A percentile compares a stretch with the other conserved stretches of the same genome.
phyloP scores from a whole-genome alignment of 1,140 invertebrate genomes.

The Camponotus pennsylvanicus region DNA sequence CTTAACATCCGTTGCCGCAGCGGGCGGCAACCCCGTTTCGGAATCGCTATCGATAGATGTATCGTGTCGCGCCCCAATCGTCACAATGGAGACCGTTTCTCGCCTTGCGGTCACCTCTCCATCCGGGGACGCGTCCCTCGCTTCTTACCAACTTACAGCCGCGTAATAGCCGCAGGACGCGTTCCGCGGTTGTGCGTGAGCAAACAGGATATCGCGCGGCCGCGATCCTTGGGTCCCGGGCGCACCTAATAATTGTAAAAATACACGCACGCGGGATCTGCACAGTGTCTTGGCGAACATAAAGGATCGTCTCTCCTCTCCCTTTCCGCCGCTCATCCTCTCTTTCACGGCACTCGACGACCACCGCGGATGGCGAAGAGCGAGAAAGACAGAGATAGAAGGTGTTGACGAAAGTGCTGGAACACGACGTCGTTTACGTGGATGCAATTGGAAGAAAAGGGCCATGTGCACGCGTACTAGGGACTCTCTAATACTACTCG shows the following conservation, averaged over 20 bases:
- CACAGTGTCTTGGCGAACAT: constrained; percentile 21
- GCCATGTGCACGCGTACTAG: constrained; percentile 68
- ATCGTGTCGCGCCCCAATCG: constrained; percentile 63
- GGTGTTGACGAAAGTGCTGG: neutral
- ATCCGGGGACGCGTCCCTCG: constrained; percentile 49
- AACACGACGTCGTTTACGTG: constrained; percentile 31
- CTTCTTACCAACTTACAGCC: neutral
- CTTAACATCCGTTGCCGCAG: constrained; percentile 43
- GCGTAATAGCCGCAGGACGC: constrained; percentile 1
- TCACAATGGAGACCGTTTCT: constrained; percentile 32
- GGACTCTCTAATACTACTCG: constrained; percentile 5
- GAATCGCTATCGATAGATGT: constrained; percentile 41
- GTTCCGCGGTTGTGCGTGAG: constrained; percentile 58
- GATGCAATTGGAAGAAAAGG: constrained; percentile 68
- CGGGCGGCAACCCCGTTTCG: constrained; percentile 2
- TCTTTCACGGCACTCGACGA: constrained; percentile 4
- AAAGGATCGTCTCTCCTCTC: constrained; percentile 26
- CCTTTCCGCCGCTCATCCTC: neutral
- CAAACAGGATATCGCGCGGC: constrained; percentile 53
- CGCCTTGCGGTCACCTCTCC: constrained; percentile 30
- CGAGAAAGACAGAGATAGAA: neutral
- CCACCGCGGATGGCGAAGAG: neutral
- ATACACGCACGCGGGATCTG: constrained; percentile 55
- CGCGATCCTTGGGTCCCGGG: constrained; percentile 26
- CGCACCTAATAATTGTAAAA: constrained; percentile 52